Evolutionary conservation across 2,113 vertebrate species (phyloP), one percentile per base, ranked within the genome.

Genomic region (Myrmophylax atrothorax): DNA sequence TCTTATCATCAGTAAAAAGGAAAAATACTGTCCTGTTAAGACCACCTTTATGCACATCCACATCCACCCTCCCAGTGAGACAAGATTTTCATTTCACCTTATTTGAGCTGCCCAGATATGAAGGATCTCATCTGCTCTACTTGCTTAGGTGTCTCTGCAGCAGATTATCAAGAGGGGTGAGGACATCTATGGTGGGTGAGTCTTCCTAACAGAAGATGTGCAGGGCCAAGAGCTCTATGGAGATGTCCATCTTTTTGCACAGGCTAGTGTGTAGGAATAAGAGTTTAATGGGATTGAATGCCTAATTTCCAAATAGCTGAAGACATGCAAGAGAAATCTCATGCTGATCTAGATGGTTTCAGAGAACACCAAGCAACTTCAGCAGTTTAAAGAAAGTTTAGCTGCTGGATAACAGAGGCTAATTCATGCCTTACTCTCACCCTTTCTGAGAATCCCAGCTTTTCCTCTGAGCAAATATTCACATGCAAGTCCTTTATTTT

Each of bases 81-180:
- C 4, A 67, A 55, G 3, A 12, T 64, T 89, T 93, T 79, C 6
- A 75, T 64, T 59, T 47, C 56, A 86, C 28, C 23, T 69, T 40
- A 46, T 42, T 77, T 38, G 26, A 69, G n/a, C 8, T 84, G 31
- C 14, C 49, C 50, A 50, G 8, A 40, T 63, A 14, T 24, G n/a
- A 81, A 16, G 14, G 29, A 87, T 26, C 19, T 74, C 28, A 62
- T 26, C 24, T 44, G 25, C 29, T 35, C 23, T 52, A 14, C 29
- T 22, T 77, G 29, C 17, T 46, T n/a, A 40, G n/a, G 37, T 2
- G 5, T 25, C 56, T 74, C 49, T 40, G 33, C 1, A 73, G 55
- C 53, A 76, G 16, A 38, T n/a, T n/a, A 18, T 31, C 40, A 60
- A 63, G 37, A 7, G 0, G 0, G 0, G 3, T 0, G 0, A 91